phyloP scores from a whole-genome alignment of 2,888 invertebrate species.

The Psococerastis gibbosa region DNA sequence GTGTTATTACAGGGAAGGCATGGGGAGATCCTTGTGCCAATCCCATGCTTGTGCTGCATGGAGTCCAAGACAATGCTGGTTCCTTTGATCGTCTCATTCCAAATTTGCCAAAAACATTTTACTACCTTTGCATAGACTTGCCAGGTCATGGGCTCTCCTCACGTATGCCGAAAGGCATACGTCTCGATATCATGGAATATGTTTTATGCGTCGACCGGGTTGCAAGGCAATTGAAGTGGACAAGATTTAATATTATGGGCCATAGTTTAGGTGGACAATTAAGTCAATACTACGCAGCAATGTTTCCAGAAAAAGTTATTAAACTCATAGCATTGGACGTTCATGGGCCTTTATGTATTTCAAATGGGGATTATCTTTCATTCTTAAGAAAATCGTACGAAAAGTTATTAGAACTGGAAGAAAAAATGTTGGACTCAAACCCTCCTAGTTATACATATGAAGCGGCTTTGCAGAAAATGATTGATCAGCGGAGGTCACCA shows the following conservation, averaged over 20 bases:
- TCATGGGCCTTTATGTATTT: not conserved
- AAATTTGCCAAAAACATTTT: conserved; percentile 22
- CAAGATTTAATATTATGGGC: conserved; percentile 22
- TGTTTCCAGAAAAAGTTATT: conserved; percentile 21
- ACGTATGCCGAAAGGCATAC: conserved; percentile 23
- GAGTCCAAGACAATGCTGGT: conserved; percentile 26
- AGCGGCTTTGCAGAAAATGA: conserved; percentile 24
- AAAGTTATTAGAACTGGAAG: conserved; percentile 22
- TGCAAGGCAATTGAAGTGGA: conserved; percentile 24
- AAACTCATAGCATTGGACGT: conserved; percentile 22
- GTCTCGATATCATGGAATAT: conserved; percentile 22
- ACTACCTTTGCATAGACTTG: conserved; percentile 25
- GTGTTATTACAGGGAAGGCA: conserved; percentile 20
- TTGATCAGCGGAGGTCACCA: conserved; percentile 24
- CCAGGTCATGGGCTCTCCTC: conserved; percentile 29
- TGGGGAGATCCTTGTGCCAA: conserved; percentile 20
- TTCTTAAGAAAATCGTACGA: conserved; percentile 25
- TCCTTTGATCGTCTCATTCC: conserved; percentile 26
- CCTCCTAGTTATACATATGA: conserved; percentile 15
- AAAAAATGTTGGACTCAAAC: conserved; percentile 15
- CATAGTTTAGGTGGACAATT: conserved; percentile 28
- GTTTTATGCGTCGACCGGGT: conserved; percentile 21
- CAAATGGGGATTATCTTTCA: conserved; percentile 16
- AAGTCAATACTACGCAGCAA: conserved; percentile 17
- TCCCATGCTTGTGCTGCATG: conserved; percentile 26